phyloP scores from a whole-genome alignment of 92 coral and sea anemone species.

The Porites cylindrica region DNA sequence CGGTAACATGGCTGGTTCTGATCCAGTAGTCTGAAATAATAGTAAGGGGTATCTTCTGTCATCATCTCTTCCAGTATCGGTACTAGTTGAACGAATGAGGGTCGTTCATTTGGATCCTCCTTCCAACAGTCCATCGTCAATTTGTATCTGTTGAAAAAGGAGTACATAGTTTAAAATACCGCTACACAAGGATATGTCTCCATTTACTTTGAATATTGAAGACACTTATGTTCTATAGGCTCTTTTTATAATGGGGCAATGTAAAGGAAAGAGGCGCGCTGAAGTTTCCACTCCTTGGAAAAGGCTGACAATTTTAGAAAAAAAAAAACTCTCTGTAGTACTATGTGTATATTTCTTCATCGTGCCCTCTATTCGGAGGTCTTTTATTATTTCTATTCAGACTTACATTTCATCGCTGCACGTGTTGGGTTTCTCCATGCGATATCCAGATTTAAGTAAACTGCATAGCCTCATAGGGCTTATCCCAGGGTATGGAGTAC shows the following conservation, averaged over 20 bases:
- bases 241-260: no score
- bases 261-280: no score
- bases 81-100: conserved; percentile 2
- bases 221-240: no score
- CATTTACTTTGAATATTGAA: no score
- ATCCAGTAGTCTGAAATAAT: conserved; percentile 11
- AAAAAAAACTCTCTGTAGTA: no score
- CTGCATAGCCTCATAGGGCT: conserved; percentile 8
- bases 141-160: conserved; percentile 8
- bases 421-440: conserved; percentile 29
- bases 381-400: no score
- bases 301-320: no score
- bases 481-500: conserved; percentile 28
- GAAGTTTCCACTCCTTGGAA: no score
- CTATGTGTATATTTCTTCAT: no score
- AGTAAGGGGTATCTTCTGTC: conserved; percentile 28
- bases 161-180: no score
- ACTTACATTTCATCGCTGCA: conserved; percentile 31
- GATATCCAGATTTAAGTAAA: conserved; percentile 26
- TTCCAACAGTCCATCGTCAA: conserved; percentile 34
- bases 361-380: no score
- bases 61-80: conserved; percentile 20
- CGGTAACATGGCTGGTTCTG: conserved; percentile 9
- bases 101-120: conserved; percentile 34
- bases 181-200: no score